Evolutionary conservation across 37 sponge, comb jelly and placozoan genomes (phyloP).

Genomic region (Halichondria panicea): DNA sequence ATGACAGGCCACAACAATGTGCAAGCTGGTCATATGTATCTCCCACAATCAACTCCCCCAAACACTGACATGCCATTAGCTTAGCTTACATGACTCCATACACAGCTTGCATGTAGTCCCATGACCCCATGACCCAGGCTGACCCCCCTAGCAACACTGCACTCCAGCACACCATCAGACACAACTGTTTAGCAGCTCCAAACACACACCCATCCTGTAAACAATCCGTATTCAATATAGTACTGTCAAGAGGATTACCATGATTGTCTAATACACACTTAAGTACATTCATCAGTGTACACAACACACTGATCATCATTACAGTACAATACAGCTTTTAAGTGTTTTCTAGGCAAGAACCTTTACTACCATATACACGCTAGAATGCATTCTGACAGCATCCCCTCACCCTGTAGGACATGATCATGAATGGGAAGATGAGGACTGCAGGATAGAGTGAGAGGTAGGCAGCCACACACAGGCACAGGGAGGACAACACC

Average conservation of each 20-base stretch:
- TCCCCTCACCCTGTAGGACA: conserved; percentile 73
- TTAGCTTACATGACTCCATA: conserved; percentile 89
- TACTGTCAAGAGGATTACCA: not conserved
- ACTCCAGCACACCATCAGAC: conserved; percentile 10
- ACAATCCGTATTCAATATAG: not conserved
- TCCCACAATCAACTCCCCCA: too few species aligned
- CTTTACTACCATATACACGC: too few species aligned
- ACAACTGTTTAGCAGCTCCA: not conserved
- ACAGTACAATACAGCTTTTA: too few species aligned
- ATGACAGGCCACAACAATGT: too few species aligned
- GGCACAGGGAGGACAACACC: conserved; percentile 62
- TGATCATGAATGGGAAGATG: conserved; percentile 71
- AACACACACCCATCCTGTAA: not conserved
- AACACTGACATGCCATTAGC: too few species aligned
- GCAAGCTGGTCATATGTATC: too few species aligned
- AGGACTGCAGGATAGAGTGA: conserved; percentile 90
- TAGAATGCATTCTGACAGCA: too few species aligned
- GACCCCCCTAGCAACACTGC: conserved; percentile 39
- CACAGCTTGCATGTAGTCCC: conserved; percentile 71
- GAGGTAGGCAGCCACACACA: conserved; percentile 76
- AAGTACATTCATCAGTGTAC: too few species aligned
- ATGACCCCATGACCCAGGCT: conserved; percentile 65
- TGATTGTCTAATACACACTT: too few species aligned
- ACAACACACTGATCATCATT: too few species aligned
- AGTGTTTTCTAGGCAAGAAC: too few species aligned